Conservation (phyloP, 1,140 invertebrate species). For the Tetramorium simillimum region DNA sequence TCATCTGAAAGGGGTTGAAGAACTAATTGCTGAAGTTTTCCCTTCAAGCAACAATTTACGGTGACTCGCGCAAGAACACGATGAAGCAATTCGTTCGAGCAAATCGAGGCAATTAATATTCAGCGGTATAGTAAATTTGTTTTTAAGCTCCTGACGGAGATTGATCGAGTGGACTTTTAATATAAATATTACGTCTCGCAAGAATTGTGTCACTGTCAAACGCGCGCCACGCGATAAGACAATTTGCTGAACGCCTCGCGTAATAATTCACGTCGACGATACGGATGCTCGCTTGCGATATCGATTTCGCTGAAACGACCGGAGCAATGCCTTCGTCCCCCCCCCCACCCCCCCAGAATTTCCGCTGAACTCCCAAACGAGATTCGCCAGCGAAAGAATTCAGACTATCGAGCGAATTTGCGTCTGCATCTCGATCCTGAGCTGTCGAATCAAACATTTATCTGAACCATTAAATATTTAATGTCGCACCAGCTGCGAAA, state of each 20-base stretch:
- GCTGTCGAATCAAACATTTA: constrained; percentile 50
- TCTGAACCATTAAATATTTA: constrained; percentile 76
- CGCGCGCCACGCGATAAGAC: constrained; percentile 69
- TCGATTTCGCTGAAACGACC: constrained; percentile 60
- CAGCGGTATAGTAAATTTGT: constrained; percentile 57
- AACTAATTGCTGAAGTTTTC: constrained; percentile 57
- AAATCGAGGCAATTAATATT: constrained; percentile 62
- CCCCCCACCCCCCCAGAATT: constrained; percentile 33
- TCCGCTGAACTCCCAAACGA: constrained; percentile 30
- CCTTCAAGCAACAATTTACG: constrained; percentile 52
- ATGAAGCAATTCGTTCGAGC: constrained; percentile 55
- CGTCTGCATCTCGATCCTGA: constrained; percentile 46
- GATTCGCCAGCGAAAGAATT: constrained; percentile 59
- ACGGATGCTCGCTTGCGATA: constrained; percentile 53
- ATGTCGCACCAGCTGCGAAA: constrained; percentile 70
- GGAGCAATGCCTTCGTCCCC: constrained; percentile 48
- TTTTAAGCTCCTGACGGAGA: constrained; percentile 52
- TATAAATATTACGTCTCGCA: constrained; percentile 60
- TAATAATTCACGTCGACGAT: constrained; percentile 70
- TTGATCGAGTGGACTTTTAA: constrained; percentile 58
- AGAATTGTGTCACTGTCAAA: constrained; percentile 59
- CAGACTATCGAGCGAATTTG: constrained; percentile 54
- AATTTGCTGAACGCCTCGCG: constrained; percentile 65
- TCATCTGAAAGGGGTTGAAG: constrained; percentile 34
- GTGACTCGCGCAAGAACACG: constrained; percentile 55